These are phyloP conservation scores for Falco concolor DNA, from an alignment of 2,797 vertebrate species.

Conservation along the genomic window DNA sequence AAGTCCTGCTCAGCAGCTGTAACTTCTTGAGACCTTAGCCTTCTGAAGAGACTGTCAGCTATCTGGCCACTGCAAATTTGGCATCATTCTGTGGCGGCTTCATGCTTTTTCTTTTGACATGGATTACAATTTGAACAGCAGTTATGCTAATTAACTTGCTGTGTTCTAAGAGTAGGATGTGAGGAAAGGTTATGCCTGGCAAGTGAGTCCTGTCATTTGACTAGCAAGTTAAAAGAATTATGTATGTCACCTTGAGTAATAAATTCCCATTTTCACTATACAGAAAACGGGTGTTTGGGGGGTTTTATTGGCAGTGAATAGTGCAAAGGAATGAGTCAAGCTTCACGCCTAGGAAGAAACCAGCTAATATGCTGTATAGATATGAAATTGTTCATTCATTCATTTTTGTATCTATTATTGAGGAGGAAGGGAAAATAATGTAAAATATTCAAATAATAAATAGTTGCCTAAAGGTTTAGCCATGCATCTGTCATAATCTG, in stretches of 20 bases:
- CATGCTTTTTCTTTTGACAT: not conserved
- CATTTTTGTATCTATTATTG: not conserved
- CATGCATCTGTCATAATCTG: not conserved
- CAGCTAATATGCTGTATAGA: not conserved
- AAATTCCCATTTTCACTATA: not conserved
- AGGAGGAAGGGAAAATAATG: not conserved
- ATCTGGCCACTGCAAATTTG: not conserved
- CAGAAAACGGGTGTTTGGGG: not conserved
- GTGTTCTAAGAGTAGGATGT: not conserved
- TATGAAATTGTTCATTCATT: not conserved
- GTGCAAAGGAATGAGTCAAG: not conserved
- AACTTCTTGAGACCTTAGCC: not conserved
- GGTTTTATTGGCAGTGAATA: not conserved
- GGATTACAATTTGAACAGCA: not conserved
- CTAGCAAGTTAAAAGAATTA: not conserved
- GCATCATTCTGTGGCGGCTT: not conserved
- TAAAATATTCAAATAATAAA: not conserved
- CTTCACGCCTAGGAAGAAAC: not conserved
- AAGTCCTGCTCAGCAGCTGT: not conserved
- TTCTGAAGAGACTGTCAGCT: not conserved
- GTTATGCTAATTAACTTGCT: not conserved
- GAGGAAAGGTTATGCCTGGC: not conserved
- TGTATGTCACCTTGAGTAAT: not conserved
- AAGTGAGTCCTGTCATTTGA: not conserved
- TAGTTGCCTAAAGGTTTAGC: not conserved